These are phyloP conservation scores for Phainopepla nitens DNA, from an alignment of 2,113 vertebrate genomes.

Conservation along the genomic window DNA sequence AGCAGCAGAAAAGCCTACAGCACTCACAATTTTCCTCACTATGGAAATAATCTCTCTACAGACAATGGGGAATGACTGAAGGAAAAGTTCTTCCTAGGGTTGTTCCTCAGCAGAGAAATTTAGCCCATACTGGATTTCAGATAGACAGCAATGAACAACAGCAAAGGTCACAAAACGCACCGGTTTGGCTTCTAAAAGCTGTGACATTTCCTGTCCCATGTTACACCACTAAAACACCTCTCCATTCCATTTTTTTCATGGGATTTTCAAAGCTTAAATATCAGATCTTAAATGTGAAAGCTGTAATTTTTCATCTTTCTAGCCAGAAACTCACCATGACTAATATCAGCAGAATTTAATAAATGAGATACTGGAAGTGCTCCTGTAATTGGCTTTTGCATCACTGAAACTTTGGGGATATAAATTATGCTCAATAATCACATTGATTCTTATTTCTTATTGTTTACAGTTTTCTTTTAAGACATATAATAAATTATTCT, in stretches of 20 bases:
- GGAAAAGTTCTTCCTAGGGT: background rate
- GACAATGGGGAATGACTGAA: background rate
- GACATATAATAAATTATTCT: background rate
- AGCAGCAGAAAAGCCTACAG: background rate
- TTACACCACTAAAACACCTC: conserved; percentile 27
- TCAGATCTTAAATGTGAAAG: conserved; percentile 51
- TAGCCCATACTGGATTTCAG: background rate
- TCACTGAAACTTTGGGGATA: background rate
- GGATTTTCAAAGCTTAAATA: conserved; percentile 22
- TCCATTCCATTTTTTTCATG: background rate
- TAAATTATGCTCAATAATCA: background rate
- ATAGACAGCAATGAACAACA: background rate
- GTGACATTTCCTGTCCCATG: conserved; percentile 11
- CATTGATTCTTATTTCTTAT: background rate
- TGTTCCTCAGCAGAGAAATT: background rate
- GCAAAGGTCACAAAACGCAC: background rate
- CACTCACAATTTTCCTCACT: background rate
- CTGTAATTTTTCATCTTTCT: conserved; percentile 41
- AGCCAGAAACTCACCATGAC: conserved; percentile 14
- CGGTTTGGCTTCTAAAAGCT: conserved; percentile 33
- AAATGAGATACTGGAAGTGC: background rate
- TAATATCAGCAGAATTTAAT: background rate
- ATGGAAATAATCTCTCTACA: background rate
- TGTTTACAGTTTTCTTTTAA: background rate
- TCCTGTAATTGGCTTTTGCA: background rate